Conservation (phyloP, 2,797 vertebrate species). For the Fringilla coelebs region DNA sequence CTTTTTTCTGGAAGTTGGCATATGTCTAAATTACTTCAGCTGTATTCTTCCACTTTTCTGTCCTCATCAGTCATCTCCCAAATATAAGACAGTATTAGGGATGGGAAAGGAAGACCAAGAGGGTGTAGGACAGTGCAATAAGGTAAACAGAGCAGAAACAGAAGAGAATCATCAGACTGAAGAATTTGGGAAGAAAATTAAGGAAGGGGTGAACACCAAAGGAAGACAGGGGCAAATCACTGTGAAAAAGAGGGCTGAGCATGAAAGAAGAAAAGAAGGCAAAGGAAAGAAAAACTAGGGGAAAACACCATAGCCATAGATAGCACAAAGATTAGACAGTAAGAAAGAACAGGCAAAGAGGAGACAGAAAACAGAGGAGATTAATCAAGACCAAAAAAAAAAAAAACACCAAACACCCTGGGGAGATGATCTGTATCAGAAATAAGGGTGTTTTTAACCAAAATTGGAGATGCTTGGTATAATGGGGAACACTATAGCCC, state of each 20-base stretch:
- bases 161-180: background rate
- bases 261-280: background rate
- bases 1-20: background rate
- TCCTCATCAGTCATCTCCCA: background rate
- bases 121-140: background rate
- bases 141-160: background rate
- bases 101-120: background rate
- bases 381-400: background rate
- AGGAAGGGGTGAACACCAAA: background rate
- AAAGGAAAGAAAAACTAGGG: background rate
- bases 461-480: slow-evolving; percentile 47
- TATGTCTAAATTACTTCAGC: background rate
- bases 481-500: background rate
- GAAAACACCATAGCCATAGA: background rate
- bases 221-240: background rate
- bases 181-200: background rate
- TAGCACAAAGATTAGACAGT: background rate
- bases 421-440: slow-evolving; percentile 26
- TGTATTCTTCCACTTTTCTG: background rate
- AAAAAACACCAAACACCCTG: background rate
- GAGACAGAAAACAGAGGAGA: slow-evolving; percentile 18
- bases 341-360: background rate
- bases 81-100: background rate
- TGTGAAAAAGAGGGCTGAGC: background rate
- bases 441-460: slow-evolving; percentile 30